Percentiles rank a stretch among this genome's conserved stretches.
Conservation (phyloP, 2,113 vertebrate genomes). For the Semicossyphus pulcher region DNA sequence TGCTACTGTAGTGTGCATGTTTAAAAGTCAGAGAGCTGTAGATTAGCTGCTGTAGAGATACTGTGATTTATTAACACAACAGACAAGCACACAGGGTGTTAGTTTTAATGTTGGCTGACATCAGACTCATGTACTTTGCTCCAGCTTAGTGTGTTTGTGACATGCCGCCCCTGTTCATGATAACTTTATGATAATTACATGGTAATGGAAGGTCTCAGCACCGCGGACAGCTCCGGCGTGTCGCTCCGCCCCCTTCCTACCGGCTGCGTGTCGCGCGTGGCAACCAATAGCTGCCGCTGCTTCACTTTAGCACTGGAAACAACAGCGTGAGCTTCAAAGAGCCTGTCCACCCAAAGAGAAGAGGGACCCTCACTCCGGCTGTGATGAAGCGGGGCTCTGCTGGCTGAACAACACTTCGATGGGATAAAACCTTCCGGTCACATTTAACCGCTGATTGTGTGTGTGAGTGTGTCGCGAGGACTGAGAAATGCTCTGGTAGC, state of each 20-base stretch:
- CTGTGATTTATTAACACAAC: background rate
- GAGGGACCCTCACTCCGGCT: constrained; percentile 45
- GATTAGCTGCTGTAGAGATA: background rate
- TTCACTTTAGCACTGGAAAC: constrained; percentile 63
- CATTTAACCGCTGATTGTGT: constrained; percentile 15
- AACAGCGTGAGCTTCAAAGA: constrained; percentile 69
- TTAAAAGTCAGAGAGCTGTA: background rate
- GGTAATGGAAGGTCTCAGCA: constrained; percentile 52
- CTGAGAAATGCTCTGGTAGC: constrained; percentile 66
- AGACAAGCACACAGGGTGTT: background rate
- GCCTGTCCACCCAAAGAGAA: constrained; percentile 61
- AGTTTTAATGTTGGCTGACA: background rate
- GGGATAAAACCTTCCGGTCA: constrained; percentile 65
- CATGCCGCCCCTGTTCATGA: background rate
- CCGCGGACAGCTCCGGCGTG: constrained; percentile 74
- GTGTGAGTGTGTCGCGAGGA: constrained; percentile 14
- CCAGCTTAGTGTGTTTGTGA: background rate
- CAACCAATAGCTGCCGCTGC: constrained; percentile 69
- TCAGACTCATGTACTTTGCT: background rate
- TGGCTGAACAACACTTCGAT: constrained; percentile 46
- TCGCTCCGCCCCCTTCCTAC: constrained; percentile 65
- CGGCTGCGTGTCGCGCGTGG: constrained; percentile 34
- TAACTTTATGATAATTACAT: constrained; percentile 28
- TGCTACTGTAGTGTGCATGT: background rate
- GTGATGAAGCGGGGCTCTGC: constrained; percentile 55